Evolutionary conservation across 2,797 vertebrate genomes (phyloP).

Genomic region (Manis javanica): DNA sequence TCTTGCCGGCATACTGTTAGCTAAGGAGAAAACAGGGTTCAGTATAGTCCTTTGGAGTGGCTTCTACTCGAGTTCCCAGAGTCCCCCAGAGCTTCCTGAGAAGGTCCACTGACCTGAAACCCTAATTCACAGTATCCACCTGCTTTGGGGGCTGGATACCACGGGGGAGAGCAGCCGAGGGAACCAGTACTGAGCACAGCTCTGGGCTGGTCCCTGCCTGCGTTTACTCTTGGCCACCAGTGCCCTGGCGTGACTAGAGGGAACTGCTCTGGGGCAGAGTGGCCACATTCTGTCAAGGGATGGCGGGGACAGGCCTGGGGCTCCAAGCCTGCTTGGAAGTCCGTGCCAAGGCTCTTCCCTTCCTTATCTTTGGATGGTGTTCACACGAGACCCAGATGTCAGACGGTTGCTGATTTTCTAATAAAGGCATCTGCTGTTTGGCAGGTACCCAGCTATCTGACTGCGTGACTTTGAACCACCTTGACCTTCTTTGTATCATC

Average conservation of each 20-base stretch:
- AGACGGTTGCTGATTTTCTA: slow-evolving; percentile 49
- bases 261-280: background rate
- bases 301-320: slow-evolving; percentile 22
- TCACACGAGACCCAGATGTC: slow-evolving; percentile 19
- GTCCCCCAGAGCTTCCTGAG: background rate
- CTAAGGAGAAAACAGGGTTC: background rate
- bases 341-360: background rate
- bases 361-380: slow-evolving; percentile 54
- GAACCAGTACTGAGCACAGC: background rate
- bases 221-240: background rate
- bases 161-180: background rate
- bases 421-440: slow-evolving; percentile 68
- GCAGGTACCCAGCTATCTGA: background rate
- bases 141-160: background rate
- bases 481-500: background rate
- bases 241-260: background rate
- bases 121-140: background rate
- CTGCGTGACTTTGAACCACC: slow-evolving; percentile 45
- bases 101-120: background rate
- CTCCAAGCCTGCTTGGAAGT: slow-evolving; percentile 11
- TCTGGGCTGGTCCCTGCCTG: background rate
- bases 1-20: background rate
- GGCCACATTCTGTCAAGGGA: slow-evolving; percentile 51
- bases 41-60: background rate
- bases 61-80: background rate